Conservation (phyloP, 2,888 invertebrate species). For the Eledone cirrhosa region DNA sequence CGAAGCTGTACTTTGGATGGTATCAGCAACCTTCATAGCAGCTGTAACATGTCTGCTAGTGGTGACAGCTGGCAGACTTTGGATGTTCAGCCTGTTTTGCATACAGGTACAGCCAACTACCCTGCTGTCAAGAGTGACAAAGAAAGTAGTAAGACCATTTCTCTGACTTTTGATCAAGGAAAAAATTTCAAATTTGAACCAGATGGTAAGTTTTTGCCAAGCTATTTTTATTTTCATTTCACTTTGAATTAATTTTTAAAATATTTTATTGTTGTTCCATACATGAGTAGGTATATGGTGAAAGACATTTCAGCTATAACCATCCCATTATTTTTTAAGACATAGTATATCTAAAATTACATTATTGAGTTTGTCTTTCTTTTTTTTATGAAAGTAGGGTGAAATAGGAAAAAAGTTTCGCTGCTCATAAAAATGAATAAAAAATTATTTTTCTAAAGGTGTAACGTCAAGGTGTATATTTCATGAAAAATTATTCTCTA, state of each 20-base stretch:
- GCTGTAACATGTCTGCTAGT: too few relatives aligned
- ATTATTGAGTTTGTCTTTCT: too few relatives aligned
- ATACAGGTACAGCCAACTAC: neutral
- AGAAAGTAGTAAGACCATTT: neutral
- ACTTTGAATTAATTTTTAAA: neutral
- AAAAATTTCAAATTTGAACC: conserved; percentile 3
- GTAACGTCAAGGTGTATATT: too few relatives aligned
- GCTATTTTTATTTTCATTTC: neutral
- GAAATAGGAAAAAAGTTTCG: too few relatives aligned
- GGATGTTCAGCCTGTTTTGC: neutral
- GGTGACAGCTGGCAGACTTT: conserved; percentile 25
- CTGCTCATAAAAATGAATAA: too few relatives aligned
- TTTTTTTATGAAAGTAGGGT: too few relatives aligned
- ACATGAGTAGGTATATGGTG: too few relatives aligned
- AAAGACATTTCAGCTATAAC: too few relatives aligned
- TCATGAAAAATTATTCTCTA: too few relatives aligned
- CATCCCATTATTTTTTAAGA: too few relatives aligned
- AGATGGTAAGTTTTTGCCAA: neutral
- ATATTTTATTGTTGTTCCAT: neutral
- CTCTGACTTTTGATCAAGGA: neutral
- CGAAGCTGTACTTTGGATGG: conserved; percentile 21
- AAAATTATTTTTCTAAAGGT: too few relatives aligned
- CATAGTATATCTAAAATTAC: too few relatives aligned
- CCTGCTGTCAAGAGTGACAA: neutral
- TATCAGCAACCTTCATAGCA: neutral